Evolutionary conservation across 2,888 invertebrate genomes (phyloP).

Genomic region (Prosapia bicincta): DNA sequence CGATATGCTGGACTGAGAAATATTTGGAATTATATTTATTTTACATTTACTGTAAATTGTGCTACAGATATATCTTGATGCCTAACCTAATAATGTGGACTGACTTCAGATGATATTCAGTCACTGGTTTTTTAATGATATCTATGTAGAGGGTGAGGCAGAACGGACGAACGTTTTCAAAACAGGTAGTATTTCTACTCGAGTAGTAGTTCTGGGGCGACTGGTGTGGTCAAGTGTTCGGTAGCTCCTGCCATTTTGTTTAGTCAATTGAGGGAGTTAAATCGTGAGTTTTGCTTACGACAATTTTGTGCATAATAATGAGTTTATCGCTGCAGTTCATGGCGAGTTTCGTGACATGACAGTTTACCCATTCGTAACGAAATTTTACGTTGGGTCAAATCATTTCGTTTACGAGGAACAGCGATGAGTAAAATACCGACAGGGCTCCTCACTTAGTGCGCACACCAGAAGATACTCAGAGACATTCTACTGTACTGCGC

Average conservation of each 20-base stretch:
- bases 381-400: not conserved
- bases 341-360: not conserved
- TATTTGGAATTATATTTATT: no score
- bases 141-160: no score
- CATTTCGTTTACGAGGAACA: not conserved
- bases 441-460: no score
- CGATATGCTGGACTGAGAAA: no score
- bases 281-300: not conserved
- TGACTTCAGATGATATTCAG: no score
- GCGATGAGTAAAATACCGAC: no score
- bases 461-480: conserved; percentile 12
- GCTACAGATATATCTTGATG: not conserved
- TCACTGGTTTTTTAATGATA: no score
- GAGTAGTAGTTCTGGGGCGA: no score
- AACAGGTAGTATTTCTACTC: no score
- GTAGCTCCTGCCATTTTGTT: not conserved
- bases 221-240: not conserved
- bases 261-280: not conserved
- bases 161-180: no score
- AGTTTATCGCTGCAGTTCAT: not conserved
- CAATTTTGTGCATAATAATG: not conserved
- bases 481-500: conserved; percentile 11
- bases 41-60: no score
- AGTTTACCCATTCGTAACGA: not conserved
- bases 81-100: not conserved